Conservation (phyloP, 1,140 invertebrate species). For the Heliconius nattereri region DNA sequence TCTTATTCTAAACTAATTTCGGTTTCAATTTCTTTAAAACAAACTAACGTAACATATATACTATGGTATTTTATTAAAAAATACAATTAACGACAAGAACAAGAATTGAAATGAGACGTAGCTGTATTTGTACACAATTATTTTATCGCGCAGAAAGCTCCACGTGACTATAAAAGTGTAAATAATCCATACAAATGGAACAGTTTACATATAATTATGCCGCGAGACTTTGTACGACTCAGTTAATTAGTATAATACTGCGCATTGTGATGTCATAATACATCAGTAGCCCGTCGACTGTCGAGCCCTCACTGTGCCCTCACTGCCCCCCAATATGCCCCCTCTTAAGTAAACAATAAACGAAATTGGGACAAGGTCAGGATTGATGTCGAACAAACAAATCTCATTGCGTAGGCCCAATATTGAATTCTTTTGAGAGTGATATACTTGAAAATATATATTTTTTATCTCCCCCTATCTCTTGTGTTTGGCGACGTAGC, state of each 20-base stretch:
- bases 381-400: slow-evolving; percentile 16
- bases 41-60: not conserved
- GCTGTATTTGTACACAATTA: not conserved
- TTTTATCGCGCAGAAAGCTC: slow-evolving; percentile 7
- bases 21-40: not conserved
- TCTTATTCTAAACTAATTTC: too few relatives aligned
- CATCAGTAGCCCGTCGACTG: not conserved
- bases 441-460: not conserved
- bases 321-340: not conserved
- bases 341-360: not conserved
- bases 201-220: slow-evolving; percentile 15
- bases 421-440: not conserved
- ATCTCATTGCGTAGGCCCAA: slow-evolving; percentile 6
- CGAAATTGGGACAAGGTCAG: slow-evolving; percentile 3
- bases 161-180: slow-evolving; percentile 11
- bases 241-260: slow-evolving; percentile 18
- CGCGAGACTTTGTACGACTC: slow-evolving; percentile 7
- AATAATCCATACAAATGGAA: slow-evolving; percentile 12
- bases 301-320: not conserved
- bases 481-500: not conserved
- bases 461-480: not conserved
- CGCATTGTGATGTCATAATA: slow-evolving; percentile 16
- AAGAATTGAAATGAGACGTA: not conserved
- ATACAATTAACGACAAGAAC: too few relatives aligned
- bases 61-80: too few relatives aligned